Evolutionary conservation across 2,888 invertebrate species (phyloP), one percentile per base, ranked within the genome.

Genomic region (Hypomecis punctinalis): DNA sequence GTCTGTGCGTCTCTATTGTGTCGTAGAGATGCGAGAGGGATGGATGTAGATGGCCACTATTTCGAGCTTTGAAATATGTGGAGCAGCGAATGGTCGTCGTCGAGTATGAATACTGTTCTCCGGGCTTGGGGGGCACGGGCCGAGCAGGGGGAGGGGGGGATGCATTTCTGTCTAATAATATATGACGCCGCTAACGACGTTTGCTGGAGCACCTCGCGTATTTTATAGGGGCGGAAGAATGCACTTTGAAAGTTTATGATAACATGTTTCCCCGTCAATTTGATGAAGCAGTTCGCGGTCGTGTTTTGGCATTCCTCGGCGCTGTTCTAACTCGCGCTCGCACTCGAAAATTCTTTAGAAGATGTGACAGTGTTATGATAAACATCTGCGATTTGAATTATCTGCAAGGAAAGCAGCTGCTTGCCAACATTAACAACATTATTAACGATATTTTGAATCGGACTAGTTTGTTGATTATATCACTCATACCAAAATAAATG

Each of bases 21-120:
- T 48, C 36, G 51, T 43, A 36, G 23, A 11, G 37, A 46, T 52
- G 45, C 36, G 64, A 62, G 64, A 33, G 62, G 53, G 63, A 62
- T 51, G 61, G 5, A 39, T 37, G 55, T 33, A 45, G 40, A 13
- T 35, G 33, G 23, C 23, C 39, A 62, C 69, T 71, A 71, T 71
- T 71, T 71, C 64, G 47, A 67, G 65, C 66, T 43, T 63, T 45
- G 61, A 42, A 7, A 47, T 55, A 67, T 63, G 61, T 68, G 49
- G 65, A 63, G 55, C 69, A 65, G 62, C 51, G 55, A 58, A 61
- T 11, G 36, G 61, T 53, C 61, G 66, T 57, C 68, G 59, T 61
- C 61, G 63, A 62, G 62, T 57, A 61, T 64, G 47, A 48, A 40
- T 47, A 46, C 37, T 13, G 11, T 9, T 4, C 47, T 33, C 47